A percentile compares a stretch with the other conserved stretches of the same genome.
Evolutionary conservation across 2,113 vertebrate species (phyloP).

Genomic region (Platichthys stellatus): DNA sequence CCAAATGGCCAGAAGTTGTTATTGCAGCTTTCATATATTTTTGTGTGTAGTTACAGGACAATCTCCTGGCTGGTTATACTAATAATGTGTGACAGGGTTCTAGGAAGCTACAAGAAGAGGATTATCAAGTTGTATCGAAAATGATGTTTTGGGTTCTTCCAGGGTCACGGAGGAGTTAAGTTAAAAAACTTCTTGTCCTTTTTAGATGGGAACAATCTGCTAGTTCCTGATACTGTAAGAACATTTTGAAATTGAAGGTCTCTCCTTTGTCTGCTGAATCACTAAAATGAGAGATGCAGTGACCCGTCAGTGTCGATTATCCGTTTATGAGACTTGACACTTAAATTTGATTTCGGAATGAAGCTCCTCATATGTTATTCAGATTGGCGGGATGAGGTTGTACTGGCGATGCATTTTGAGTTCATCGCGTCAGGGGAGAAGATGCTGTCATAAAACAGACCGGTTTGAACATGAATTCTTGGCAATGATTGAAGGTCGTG

Average conservation of each 20-base stretch:
- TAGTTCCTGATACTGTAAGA: not conserved
- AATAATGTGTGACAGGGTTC: not conserved
- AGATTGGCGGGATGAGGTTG: not conserved
- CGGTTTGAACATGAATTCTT: conserved; percentile 22
- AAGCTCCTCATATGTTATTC: conserved; percentile 35
- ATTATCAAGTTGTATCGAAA: not conserved
- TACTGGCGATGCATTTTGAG: conserved; percentile 10
- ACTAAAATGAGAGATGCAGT: not conserved
- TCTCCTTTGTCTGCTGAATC: not conserved
- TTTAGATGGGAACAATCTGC: not conserved
- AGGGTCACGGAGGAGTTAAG: conserved; percentile 16
- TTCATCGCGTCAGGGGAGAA: conserved; percentile 12
- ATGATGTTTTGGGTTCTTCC: conserved; percentile 35
- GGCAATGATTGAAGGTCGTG: conserved; percentile 33
- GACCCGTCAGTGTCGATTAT: too few species aligned
- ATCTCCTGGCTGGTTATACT: not conserved
- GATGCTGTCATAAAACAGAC: conserved; percentile 30
- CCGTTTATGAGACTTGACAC: not conserved
- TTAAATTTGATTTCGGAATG: conserved; percentile 16
- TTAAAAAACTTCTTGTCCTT: conserved; percentile 1
- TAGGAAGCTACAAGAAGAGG: not conserved
- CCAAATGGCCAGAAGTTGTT: too few species aligned
- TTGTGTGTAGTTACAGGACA: not conserved
- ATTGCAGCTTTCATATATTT: not conserved
- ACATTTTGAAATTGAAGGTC: not conserved